phyloP scores from a whole-genome alignment of 2,888 invertebrate species.

The Spodoptera picta region DNA sequence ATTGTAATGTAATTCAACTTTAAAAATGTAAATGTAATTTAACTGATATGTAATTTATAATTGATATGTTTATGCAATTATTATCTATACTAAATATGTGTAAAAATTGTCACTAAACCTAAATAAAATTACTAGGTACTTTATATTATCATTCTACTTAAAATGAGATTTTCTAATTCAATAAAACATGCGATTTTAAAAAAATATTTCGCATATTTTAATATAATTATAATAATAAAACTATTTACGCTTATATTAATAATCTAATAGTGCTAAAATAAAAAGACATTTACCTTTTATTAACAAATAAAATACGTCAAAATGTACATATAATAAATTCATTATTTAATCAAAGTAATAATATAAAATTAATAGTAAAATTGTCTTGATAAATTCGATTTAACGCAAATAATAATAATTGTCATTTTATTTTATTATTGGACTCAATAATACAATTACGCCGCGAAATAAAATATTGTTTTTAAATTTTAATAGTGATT shows the following conservation, averaged over 20 bases:
- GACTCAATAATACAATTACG: background rate
- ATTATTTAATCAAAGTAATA: conserved; percentile 18
- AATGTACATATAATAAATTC: conserved; percentile 48
- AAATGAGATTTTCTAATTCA: conserved; percentile 29
- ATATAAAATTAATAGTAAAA: conserved; percentile 1
- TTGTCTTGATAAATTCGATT: conserved; percentile 16
- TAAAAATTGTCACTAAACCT: conserved; percentile 15
- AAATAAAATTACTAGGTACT: conserved; percentile 42
- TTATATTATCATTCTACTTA: conserved; percentile 37
- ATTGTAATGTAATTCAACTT: too few relatives aligned
- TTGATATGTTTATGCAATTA: too few relatives aligned
- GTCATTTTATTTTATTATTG: background rate
- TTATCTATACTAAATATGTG: conserved; percentile 31
- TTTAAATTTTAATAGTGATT: background rate
- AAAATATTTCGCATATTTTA: conserved; percentile 48
- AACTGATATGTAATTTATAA: too few relatives aligned
- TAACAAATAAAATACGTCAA: conserved; percentile 40
- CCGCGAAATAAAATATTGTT: too few relatives aligned
- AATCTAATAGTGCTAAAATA: conserved; percentile 29
- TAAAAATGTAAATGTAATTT: too few relatives aligned
- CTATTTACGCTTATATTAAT: conserved; percentile 34
- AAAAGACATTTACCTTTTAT: conserved; percentile 24
- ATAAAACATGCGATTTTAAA: conserved; percentile 44
- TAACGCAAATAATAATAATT: conserved; percentile 1
- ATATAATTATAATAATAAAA: conserved; percentile 36